Base-by-base conservation (phyloP, 2,113 vertebrate genomes). In the Odontophorus gujanensis region DNA sequence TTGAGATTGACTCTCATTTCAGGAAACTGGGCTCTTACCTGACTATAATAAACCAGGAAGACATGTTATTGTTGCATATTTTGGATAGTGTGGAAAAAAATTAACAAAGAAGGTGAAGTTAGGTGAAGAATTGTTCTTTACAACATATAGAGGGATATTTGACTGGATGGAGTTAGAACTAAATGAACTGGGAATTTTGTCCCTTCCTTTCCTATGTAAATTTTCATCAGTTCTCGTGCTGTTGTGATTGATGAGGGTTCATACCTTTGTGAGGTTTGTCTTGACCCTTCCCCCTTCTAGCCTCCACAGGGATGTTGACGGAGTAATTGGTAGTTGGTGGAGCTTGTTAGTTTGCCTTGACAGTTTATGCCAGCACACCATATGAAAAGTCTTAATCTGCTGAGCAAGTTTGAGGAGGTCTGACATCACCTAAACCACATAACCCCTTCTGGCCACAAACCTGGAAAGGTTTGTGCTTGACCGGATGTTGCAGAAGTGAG, bases 41-140 rank as follows among this genome's bases (percentile, higher is more conserved):
- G 13, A 36, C 51, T 53, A 38, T 53, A 65, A 57, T 17, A 85
- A 38, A 24, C 6, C 28, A 65, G 36, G 76, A 80, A 72, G 32
- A 30, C 7, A 6, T 82, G 85, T 57, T 3, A 32, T 50, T 81
- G 25, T 73, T 90, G 74, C 10, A 7, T 36, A 4, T 43, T 85
- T 76, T 15, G 30, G 65, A 48, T 53, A 47, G 5, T 30, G 28
- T 28, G 25, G 11, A 32, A 66, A 73, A 67, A 67, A 36, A 1
- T 7, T 0, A 14, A 0, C 0, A 15, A 32, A 15, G 18, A 73
- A 82, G 40, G 13, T 6, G 73, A 84, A 36, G 34, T 40, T 25
- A 51, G 38, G 36, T 34, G 77, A 83, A 36, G 2, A 7, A 9
- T 24, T 86, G 13, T 7, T 34, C 24, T 91, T 84, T 40, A n/a